Evolutionary conservation across 2,113 vertebrate species (phyloP).

Genomic region (Eolophus roseicapilla): DNA sequence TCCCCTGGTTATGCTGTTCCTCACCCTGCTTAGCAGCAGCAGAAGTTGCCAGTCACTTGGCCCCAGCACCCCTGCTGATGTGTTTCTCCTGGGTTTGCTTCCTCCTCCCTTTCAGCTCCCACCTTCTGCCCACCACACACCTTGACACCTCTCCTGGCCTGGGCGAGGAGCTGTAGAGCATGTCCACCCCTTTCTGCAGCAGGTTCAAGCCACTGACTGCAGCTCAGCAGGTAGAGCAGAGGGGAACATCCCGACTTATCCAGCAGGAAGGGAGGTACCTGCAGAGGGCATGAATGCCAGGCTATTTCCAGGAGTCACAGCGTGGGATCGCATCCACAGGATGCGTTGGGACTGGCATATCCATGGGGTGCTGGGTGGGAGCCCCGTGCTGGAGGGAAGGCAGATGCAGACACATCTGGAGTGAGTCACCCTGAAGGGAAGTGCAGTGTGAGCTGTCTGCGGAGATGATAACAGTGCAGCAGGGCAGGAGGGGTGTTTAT

Average conservation of each 20-base stretch:
- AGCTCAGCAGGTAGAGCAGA: not conserved
- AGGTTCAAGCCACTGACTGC: not conserved
- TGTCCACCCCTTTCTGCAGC: not conserved
- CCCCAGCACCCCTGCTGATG: not conserved
- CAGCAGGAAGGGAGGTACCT: not conserved
- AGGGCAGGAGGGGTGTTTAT: not conserved
- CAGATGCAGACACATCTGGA: not conserved
- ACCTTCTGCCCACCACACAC: not conserved
- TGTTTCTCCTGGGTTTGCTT: not conserved
- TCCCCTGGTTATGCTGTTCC: not conserved
- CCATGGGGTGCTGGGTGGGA: not conserved
- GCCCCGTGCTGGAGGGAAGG: not conserved
- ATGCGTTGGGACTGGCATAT: rapidly evolving
- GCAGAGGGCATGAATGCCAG: not conserved
- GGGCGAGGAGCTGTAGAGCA: rapidly evolving
- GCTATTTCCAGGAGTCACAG: not conserved
- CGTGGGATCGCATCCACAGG: rapidly evolving
- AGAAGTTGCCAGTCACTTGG: not conserved
- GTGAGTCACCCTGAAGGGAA: not conserved
- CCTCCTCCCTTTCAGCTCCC: not conserved
- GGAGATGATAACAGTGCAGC: not conserved
- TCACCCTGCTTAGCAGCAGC: not conserved
- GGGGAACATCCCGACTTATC: not conserved
- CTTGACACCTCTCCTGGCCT: not conserved
- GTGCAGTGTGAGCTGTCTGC: not conserved